Percentiles rank a stretch among this genome's conserved stretches.
Conservation (phyloP, 2,113 vertebrate genomes). For the Gobio gobio region DNA sequence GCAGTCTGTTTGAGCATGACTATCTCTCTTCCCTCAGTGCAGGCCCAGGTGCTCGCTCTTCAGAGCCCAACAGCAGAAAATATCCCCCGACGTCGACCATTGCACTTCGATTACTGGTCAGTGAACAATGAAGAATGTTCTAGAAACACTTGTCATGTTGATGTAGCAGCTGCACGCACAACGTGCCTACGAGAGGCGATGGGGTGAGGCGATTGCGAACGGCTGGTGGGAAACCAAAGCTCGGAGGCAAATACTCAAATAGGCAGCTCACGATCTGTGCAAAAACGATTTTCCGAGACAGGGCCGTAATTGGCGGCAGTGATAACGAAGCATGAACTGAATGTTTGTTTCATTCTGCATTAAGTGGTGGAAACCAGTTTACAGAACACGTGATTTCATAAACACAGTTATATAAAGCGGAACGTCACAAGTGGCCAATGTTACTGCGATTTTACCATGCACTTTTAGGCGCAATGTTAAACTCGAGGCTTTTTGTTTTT, state of each 20-base stretch:
- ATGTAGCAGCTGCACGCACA: slow-evolving; percentile 72
- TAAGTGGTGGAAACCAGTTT: slow-evolving; percentile 15
- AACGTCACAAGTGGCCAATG: background rate
- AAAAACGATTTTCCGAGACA: slow-evolving; percentile 12
- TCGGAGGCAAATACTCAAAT: slow-evolving; percentile 3
- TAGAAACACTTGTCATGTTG: slow-evolving; percentile 72
- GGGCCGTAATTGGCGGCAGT: background rate
- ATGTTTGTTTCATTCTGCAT: slow-evolving; percentile 21
- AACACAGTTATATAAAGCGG: slow-evolving; percentile 15
- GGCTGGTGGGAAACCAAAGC: slow-evolving; percentile 48
- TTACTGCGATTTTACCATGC: background rate
- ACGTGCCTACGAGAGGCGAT: slow-evolving; percentile 54
- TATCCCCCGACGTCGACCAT: slow-evolving; percentile 68
- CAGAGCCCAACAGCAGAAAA: slow-evolving; percentile 73
- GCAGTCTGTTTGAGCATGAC: slow-evolving; percentile 37
- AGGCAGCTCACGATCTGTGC: background rate
- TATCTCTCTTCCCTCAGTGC: slow-evolving; percentile 55
- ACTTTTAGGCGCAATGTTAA: background rate
- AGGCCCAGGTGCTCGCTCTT: slow-evolving; percentile 68
- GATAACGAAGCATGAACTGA: slow-evolving; percentile 28
- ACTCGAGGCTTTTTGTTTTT: too few species aligned
- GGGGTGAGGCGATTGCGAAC: slow-evolving; percentile 7
- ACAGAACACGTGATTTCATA: background rate
- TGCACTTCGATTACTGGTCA: slow-evolving; percentile 58
- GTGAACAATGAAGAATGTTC: slow-evolving; percentile 72